These are phyloP conservation scores for Masnerella sp. DNA, from an alignment of 2,888 invertebrate species.

Conservation along the genomic window DNA sequence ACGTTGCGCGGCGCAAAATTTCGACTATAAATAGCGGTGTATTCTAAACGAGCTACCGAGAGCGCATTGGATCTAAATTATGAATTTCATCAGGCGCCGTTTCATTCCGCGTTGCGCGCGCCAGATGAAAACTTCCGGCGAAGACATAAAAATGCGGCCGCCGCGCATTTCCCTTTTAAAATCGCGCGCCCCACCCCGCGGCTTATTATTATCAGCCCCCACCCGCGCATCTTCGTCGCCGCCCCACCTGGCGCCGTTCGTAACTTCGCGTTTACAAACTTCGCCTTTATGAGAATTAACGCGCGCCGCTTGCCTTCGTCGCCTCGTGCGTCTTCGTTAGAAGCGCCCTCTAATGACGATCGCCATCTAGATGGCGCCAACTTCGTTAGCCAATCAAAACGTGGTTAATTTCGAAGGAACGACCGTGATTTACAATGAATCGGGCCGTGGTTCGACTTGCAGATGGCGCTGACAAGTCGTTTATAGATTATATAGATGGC, in stretches of 20 bases:
- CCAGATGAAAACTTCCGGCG: constrained; percentile 74
- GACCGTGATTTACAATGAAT: too few species aligned
- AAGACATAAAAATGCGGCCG: constrained; percentile 78
- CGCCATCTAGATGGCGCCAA: constrained; percentile 18
- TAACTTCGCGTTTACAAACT: constrained; percentile 69
- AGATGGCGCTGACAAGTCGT: too few species aligned
- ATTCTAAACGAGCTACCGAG: constrained; percentile 77
- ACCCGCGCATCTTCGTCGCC: constrained; percentile 18
- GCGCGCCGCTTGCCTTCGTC: constrained; percentile 43
- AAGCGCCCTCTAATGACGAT: constrained; percentile 29
- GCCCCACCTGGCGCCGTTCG: constrained; percentile 63
- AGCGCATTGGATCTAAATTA: constrained; percentile 78
- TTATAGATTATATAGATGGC: too few species aligned
- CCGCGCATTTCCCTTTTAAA: constrained; percentile 78
- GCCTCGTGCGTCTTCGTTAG: constrained; percentile 43
- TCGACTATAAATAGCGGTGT: constrained; percentile 78
- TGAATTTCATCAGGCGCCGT: constrained; percentile 78
- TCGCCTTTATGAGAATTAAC: constrained; percentile 62
- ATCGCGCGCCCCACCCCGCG: too few species aligned
- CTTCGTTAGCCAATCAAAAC: too few species aligned
- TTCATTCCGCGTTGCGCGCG: constrained; percentile 75
- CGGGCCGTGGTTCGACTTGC: too few species aligned
- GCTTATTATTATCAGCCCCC: constrained; percentile 36
- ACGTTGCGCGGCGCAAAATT: constrained; percentile 74
- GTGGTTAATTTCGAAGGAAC: too few species aligned